Evolutionary conservation across 2,113 vertebrate species (phyloP), one percentile per base, ranked within the genome.

Genomic region (Melanostigma gelatinosum): DNA sequence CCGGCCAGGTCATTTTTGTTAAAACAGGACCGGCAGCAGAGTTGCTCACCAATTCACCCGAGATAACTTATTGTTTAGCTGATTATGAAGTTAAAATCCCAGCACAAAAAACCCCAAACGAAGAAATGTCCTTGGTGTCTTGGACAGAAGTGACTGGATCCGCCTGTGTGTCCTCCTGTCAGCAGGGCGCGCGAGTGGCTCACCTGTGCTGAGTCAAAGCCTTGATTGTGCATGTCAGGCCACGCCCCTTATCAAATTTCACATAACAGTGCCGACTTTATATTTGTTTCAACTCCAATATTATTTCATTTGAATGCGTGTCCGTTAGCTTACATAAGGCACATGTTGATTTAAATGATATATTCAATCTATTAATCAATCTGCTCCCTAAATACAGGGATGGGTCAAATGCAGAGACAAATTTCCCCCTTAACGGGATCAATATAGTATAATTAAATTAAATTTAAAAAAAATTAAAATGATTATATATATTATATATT

Each of bases 181-280:
- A 57, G 38, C 61, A 3, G 48, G 2, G 72, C 40, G 1, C 46
- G 61, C n/a, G 72, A 65, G 55, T 0, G 3, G n/a, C 54, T 82
- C 73, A 91, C 88, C 88, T 91, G 82, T 57, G 44, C 52, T 1
- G 54, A 72, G 4, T 60, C 72, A 80, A 67, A 73, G 60, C 38
- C 36, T 11, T 63, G 54, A 76, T 71, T 77, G 64, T 62, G 27
- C 36, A 18, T 0, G n/a, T 22, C 58, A 89, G 40, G 66, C 68
- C 88, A 82, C 87, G 80, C 91, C 88, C 80, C 77, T 60, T 6
- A 13, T 18, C 50, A 18, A 4, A 18, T 66, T 22, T 67, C 52
- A 58, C 73, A 34, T 0, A 48, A 66, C 38, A 64, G 63, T 44
- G 18, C 18, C 52, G 40, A 6, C 1, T 42, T 57, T 18, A 12